phyloP scores from a whole-genome alignment of 2,888 invertebrate genomes.

The Hydraecia micacea region DNA sequence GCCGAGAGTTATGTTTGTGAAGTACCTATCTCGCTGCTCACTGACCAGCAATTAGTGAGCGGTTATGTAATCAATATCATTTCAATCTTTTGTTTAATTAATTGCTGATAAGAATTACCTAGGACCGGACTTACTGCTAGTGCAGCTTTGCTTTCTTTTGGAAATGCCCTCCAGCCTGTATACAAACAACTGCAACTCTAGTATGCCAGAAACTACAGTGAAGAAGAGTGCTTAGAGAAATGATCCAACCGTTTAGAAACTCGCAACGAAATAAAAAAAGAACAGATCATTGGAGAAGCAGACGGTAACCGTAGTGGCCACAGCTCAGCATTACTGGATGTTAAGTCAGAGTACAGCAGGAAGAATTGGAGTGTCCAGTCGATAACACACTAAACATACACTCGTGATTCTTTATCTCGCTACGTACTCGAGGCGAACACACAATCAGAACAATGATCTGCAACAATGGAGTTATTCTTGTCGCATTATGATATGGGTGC shows the following conservation, averaged over 20 bases:
- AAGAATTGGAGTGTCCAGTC: background rate
- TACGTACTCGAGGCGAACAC: background rate
- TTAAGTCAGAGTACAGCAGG: background rate
- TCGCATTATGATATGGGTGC: constrained; percentile 28
- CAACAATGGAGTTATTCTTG: constrained; percentile 24
- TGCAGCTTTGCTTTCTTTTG: background rate
- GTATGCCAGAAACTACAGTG: background rate
- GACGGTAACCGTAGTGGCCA: background rate
- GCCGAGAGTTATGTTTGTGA: too few species aligned
- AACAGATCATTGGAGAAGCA: background rate
- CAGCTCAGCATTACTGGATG: background rate
- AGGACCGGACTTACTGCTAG: background rate
- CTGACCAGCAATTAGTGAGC: background rate
- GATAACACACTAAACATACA: background rate
- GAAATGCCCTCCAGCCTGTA: background rate
- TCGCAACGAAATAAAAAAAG: background rate
- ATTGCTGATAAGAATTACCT: too few species aligned
- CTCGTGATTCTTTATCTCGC: constrained; percentile 19
- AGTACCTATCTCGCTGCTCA: background rate
- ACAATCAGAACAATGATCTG: constrained; percentile 46
- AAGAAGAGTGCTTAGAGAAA: background rate
- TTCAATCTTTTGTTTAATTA: background rate
- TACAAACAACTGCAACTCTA: too few species aligned
- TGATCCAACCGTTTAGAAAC: background rate
- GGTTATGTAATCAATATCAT: constrained; percentile 1